These are phyloP conservation scores for Molossus alvarezi DNA, from an alignment of 2,797 vertebrate species.

Conservation along the genomic window DNA sequence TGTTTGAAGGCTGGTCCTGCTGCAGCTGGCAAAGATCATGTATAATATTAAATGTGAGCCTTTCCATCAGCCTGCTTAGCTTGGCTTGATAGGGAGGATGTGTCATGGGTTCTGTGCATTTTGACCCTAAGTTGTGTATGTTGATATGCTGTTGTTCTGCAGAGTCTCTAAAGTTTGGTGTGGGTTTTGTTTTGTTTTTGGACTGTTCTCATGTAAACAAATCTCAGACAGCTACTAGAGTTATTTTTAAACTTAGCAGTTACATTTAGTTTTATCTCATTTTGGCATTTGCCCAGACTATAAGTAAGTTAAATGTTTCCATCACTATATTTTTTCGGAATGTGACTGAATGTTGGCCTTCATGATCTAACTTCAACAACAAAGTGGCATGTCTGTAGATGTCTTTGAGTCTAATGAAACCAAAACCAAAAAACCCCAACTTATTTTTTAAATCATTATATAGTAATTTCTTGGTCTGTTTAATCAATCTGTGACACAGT, in stretches of 20 bases:
- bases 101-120: slow-evolving; percentile 1
- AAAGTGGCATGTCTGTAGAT: slow-evolving; percentile 37
- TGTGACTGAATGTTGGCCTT: slow-evolving; percentile 57
- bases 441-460: slow-evolving; percentile 41
- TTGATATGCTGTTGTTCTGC: neutral
- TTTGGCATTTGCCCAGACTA: slow-evolving; percentile 62
- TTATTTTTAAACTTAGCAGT: slow-evolving; percentile 75
- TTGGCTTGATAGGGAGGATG: neutral
- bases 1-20: slow-evolving; percentile 31
- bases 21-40: slow-evolving; percentile 48
- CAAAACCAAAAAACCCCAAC: neutral
- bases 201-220: slow-evolving; percentile 13
- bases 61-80: slow-evolving; percentile 18
- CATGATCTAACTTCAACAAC: slow-evolving; percentile 39
- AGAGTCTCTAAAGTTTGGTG: slow-evolving; percentile 45
- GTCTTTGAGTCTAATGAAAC: slow-evolving; percentile 59
- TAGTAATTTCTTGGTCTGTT: slow-evolving; percentile 56
- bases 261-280: slow-evolving; percentile 69
- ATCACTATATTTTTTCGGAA: slow-evolving; percentile 58
- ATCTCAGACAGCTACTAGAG: slow-evolving; percentile 54
- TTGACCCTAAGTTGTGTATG: neutral
- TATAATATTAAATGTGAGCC: slow-evolving; percentile 43
- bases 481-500: slow-evolving; percentile 48
- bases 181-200: neutral
- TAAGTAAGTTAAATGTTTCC: slow-evolving; percentile 75